These are phyloP conservation scores for Pemphredon lugubris DNA, from an alignment of 2,888 invertebrate genomes.

Conservation along the genomic window DNA sequence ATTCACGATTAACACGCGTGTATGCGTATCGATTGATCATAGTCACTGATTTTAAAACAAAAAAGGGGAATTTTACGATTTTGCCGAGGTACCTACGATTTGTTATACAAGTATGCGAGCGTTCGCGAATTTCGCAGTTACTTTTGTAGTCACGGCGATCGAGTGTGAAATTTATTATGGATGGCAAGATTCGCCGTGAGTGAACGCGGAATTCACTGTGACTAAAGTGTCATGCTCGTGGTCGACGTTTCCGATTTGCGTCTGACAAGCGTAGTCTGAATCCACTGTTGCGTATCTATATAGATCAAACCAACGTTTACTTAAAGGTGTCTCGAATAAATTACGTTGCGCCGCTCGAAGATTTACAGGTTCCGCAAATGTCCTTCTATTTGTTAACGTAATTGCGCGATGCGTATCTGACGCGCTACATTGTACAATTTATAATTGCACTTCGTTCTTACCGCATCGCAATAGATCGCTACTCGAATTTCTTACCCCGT, in stretches of 20 bases:
- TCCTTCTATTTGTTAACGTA: not conserved
- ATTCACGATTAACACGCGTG: no score
- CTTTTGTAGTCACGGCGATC: slow-evolving; percentile 51
- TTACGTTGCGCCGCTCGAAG: not conserved
- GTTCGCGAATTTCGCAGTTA: slow-evolving; percentile 32
- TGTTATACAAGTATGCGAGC: not conserved
- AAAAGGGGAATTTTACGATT: no score
- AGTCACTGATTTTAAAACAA: no score
- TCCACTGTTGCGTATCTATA: not conserved
- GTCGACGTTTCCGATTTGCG: slow-evolving; percentile 10
- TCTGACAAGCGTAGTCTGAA: not conserved
- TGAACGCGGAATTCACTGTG: slow-evolving; percentile 13
- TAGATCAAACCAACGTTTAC: not conserved
- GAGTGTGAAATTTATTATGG: slow-evolving; percentile 49
- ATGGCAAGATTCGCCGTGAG: slow-evolving; percentile 31
- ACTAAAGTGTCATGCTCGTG: slow-evolving; percentile 15
- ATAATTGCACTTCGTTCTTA: no score
- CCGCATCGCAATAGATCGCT: no score
- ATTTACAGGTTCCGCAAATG: not conserved
- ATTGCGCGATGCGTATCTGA: not conserved
- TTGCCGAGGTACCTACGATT: no score
- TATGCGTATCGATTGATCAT: no score
- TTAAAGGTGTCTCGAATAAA: not conserved
- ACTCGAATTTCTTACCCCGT: no score
- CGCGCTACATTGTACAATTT: not conserved